Evolutionary conservation across 1,140 invertebrate genomes (phyloP), one percentile per base, ranked within the genome.

Genomic region (Matsumurasca onukii): DNA sequence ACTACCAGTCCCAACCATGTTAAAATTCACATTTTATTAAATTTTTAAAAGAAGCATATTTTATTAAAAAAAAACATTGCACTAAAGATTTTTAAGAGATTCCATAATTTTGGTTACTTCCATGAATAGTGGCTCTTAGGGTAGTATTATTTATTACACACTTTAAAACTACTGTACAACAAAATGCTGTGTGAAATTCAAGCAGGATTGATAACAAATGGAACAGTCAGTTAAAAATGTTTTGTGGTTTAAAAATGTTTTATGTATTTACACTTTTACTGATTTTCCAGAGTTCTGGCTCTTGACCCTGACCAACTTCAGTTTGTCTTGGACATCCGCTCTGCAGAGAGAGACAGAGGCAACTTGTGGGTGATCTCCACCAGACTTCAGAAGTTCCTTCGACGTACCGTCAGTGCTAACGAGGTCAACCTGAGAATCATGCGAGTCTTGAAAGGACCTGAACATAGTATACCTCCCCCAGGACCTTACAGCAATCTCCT

Each of bases 381-480:
- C 0, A 84, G 88, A 64, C 91, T 92, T 79, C 91, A 93, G 71
- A 91, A 89, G 67, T 92, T 87, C 80, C 92, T 91, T 80, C 78
- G 83, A 30, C 83, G 83, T 71, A 84, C 85, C 52, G 78, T 89
- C 1, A 82, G 83, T 71, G 68, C 79, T 0, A 76, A 79, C 31
- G 87, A 89, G 63, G 77, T 83, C 1, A 91, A 91, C 74, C 80
- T 89, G 30, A 80, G 88, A 39, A 81, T 91, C 15, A 75, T 90
- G 61, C 80, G 86, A 34, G 77, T 89, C 29, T 15, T 68, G 17
- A 30, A 31, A 20, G 31, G 61, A 0, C 30, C 52, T 9, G 31
- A 39, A 27, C 39, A 17, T 51, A 17, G 17, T 51, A 22, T 22
- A 20, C 49, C 49, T 22, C 39, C 9, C 39, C 39, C 39, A 9